phyloP scores from a whole-genome alignment of 2,888 invertebrate species.

The Synergus umbraculus region DNA sequence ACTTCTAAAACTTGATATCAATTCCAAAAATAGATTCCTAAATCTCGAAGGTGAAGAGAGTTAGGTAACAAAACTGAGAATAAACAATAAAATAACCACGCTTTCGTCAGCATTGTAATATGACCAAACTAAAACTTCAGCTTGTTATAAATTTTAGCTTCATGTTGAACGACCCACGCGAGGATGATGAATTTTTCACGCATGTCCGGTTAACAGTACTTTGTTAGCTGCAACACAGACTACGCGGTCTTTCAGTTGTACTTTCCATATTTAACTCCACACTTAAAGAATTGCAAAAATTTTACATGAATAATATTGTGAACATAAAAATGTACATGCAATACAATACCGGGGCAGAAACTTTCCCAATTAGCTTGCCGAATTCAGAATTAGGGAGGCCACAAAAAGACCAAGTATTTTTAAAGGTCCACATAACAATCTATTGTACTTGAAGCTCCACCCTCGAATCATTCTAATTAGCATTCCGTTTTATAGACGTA shows the following conservation, averaged over 20 bases:
- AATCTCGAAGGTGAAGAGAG: not conserved
- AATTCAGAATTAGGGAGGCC: not conserved
- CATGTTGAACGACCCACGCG: slow-evolving; percentile 23
- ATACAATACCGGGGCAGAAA: not conserved
- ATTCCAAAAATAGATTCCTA: not conserved
- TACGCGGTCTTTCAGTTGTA: slow-evolving; percentile 3
- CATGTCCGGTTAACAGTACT: slow-evolving; percentile 12
- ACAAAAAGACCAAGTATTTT: slow-evolving; percentile 23
- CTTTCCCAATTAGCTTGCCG: not conserved
- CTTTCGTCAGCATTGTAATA: slow-evolving; percentile 13
- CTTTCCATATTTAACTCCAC: not conserved
- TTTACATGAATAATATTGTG: not conserved
- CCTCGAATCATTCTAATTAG: slow-evolving; percentile 41
- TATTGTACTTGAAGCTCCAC: slow-evolving; percentile 38
- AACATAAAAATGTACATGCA: not conserved
- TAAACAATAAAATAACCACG: not conserved
- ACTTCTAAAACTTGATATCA: not conserved
- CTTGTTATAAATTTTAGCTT: slow-evolving; percentile 10
- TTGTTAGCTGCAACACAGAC: slow-evolving; percentile 14
- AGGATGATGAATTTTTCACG: slow-evolving; percentile 29
- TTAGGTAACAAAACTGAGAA: not conserved
- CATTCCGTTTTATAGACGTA: slow-evolving; percentile 69
- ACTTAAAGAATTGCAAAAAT: not conserved
- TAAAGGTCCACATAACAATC: slow-evolving; percentile 29
- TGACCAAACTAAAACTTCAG: not conserved